phyloP scores from a whole-genome alignment of 1,140 invertebrate species.

The Rhagoletis pomonella region DNA sequence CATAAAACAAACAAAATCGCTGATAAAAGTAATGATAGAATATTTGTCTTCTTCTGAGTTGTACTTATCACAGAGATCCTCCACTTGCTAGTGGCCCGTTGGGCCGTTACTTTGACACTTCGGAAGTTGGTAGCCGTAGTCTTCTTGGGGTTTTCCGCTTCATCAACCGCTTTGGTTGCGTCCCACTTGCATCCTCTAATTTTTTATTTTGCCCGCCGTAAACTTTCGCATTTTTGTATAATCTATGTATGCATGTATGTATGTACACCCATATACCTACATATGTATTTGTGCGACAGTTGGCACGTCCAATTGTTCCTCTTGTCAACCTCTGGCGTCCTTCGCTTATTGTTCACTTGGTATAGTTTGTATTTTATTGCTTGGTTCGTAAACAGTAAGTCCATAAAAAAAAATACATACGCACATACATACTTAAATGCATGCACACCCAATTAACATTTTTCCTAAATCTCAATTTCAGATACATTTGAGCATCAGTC shows the following conservation, averaged over 20 bases:
- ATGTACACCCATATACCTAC: too few relatives aligned
- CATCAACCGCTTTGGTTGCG: not conserved
- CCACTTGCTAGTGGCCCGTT: not conserved
- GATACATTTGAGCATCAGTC: too few relatives aligned
- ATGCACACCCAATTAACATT: not conserved
- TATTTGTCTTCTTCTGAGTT: constrained; percentile 14
- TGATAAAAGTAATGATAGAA: constrained; percentile 18
- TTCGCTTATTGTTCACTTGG: constrained; percentile 4
- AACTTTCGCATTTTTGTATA: too few relatives aligned
- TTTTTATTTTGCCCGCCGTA: not conserved
- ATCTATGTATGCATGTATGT: not conserved
- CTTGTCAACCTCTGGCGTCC: constrained; percentile 22
- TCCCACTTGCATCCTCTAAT: not conserved
- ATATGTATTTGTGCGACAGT: not conserved
- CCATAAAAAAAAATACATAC: not conserved
- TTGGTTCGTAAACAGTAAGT: not conserved
- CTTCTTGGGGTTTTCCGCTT: not conserved
- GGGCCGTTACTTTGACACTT: not conserved
- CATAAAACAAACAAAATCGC: not conserved
- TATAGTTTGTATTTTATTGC: not conserved
- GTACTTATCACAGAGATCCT: not conserved
- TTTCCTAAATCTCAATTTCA: too few relatives aligned
- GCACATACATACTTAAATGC: not conserved
- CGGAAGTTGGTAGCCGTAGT: not conserved
- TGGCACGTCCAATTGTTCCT: not conserved